Percentiles rank a stretch among this genome's conserved stretches.
Evolutionary conservation across 2,797 vertebrate genomes (phyloP).

Genomic region (Hyperoplus immaculatus): DNA sequence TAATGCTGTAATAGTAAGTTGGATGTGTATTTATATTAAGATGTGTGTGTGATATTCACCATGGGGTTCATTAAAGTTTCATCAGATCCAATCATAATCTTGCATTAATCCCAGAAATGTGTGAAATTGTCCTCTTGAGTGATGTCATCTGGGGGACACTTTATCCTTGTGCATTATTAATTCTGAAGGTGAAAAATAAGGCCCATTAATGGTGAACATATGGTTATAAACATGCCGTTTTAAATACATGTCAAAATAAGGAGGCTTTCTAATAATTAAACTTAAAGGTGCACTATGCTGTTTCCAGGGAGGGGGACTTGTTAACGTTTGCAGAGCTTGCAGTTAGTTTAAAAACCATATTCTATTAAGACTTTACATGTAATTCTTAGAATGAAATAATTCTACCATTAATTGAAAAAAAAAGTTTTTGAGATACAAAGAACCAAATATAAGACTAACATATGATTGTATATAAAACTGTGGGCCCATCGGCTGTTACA

Average conservation of each 20-base stretch:
- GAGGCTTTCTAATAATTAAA: neutral
- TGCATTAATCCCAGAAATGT: conserved; percentile 44
- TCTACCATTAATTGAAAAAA: too few species aligned
- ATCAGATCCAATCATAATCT: conserved; percentile 61
- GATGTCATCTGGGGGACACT: conserved; percentile 58
- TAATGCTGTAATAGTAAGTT: conserved; percentile 1
- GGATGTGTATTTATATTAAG: neutral
- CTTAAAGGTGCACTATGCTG: neutral
- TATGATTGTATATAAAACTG: too few species aligned
- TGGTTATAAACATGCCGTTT: conserved; percentile 45
- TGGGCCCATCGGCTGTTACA: too few species aligned
- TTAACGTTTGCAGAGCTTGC: too few species aligned
- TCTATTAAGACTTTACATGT: too few species aligned
- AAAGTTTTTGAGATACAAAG: too few species aligned
- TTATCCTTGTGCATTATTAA: conserved; percentile 63
- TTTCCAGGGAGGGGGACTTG: too few species aligned
- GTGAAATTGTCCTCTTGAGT: conserved; percentile 59
- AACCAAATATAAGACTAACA: too few species aligned
- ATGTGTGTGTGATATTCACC: conserved; percentile 37
- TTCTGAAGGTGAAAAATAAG: conserved; percentile 54
- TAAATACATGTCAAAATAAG: conserved; percentile 41
- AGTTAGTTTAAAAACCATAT: too few species aligned
- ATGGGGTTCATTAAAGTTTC: conserved; percentile 70
- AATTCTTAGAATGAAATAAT: too few species aligned
- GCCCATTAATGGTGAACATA: conserved; percentile 59